Conservation (phyloP, 2,113 vertebrate genomes). For the Rhinopomastus cyanomelas region DNA sequence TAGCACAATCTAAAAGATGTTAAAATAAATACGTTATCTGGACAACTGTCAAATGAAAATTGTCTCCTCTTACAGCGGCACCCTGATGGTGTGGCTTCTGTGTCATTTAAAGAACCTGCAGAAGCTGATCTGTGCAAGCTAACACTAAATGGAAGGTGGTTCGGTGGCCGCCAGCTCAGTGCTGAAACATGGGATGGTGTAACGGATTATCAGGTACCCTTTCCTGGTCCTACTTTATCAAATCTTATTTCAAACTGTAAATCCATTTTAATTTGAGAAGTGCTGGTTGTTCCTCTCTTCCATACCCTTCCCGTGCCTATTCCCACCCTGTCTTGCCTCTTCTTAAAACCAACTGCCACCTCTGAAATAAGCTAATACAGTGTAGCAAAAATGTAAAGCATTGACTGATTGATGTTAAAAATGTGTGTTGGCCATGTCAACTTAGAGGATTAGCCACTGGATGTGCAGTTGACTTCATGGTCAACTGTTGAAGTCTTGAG, state of each 20-base stretch:
- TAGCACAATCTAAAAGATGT: not conserved
- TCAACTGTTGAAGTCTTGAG: not conserved
- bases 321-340: not conserved
- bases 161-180: slow-evolving; percentile 90
- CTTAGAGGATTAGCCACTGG: not conserved
- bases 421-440: not conserved
- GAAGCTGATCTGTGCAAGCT: slow-evolving; percentile 85
- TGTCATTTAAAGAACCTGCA: slow-evolving; percentile 90
- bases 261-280: not conserved
- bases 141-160: slow-evolving; percentile 91
- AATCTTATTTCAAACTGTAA: not conserved
- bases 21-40: not conserved
- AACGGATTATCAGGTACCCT: slow-evolving; percentile 91
- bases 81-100: slow-evolving; percentile 91
- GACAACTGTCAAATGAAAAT: not conserved
- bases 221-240: not conserved
- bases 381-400: not conserved
- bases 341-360: not conserved
- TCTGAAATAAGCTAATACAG: not conserved
- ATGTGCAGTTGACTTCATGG: not conserved
- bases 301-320: not conserved
- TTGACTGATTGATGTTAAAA: not conserved
- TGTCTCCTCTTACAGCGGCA: slow-evolving; percentile 81
- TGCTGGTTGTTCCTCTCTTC: not conserved
- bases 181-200: slow-evolving; percentile 89